These are phyloP conservation scores for Tiliacea citrago DNA, from an alignment of 2,888 invertebrate species.

Conservation along the genomic window DNA sequence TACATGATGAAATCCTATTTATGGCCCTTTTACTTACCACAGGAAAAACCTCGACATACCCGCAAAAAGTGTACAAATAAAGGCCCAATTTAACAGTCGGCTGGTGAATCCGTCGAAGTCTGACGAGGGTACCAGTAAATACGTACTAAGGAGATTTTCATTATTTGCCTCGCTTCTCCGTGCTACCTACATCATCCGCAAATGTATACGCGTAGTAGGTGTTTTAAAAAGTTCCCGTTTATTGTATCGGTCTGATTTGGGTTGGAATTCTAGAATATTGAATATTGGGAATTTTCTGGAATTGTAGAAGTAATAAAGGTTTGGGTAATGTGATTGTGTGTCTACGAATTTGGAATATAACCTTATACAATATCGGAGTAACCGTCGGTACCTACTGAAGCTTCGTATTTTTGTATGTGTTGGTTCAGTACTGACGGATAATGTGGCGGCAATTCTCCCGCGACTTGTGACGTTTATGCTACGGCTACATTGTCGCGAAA, in stretches of 20 bases:
- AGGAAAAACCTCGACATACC: slow-evolving; percentile 43
- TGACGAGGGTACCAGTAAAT: slow-evolving; percentile 63
- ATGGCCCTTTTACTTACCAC: background rate
- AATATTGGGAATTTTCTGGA: background rate
- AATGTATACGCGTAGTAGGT: slow-evolving; percentile 46
- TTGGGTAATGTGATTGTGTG: slow-evolving; percentile 25
- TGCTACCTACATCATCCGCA: slow-evolving; percentile 46
- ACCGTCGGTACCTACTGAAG: no score
- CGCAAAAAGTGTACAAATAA: slow-evolving; percentile 60
- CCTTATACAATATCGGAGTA: background rate
- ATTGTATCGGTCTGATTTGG: slow-evolving; percentile 51
- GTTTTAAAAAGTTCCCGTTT: slow-evolving; percentile 42
- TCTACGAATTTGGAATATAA: background rate
- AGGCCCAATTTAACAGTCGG: slow-evolving; percentile 63
- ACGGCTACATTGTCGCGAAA: no score
- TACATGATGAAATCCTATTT: slow-evolving; percentile 26
- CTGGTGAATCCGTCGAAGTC: slow-evolving; percentile 54
- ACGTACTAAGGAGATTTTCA: slow-evolving; percentile 65
- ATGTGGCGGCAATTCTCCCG: background rate
- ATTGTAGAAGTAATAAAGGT: slow-evolving; percentile 28
- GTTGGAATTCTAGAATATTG: slow-evolving; percentile 36
- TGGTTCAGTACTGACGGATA: no score
- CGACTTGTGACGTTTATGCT: no score
- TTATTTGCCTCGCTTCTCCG: slow-evolving; percentile 52
- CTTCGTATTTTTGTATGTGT: background rate